Evolutionary conservation across 1,140 invertebrate species (phyloP).

Genomic region (Drosophila setifemur): DNA sequence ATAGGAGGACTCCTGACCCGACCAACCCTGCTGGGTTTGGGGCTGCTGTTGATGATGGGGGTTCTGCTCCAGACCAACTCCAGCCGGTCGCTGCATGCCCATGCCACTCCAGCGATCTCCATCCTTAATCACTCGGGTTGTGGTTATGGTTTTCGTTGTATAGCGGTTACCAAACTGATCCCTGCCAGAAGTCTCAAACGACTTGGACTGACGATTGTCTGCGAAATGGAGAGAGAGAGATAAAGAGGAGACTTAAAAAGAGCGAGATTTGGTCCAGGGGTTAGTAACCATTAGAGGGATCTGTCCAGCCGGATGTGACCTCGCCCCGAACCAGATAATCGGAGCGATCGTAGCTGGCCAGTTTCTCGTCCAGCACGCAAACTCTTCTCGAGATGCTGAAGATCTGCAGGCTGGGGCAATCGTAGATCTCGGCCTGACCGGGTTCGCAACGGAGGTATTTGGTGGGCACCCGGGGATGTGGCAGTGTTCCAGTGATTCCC

Average conservation of each 20-base stretch:
- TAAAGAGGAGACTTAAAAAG: background rate
- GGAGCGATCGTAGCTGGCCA: slow-evolving; percentile 51
- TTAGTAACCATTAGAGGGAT: slow-evolving; percentile 63
- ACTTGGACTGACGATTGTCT: slow-evolving; percentile 55
- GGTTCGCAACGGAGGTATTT: slow-evolving; percentile 86
- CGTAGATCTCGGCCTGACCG: slow-evolving; percentile 17
- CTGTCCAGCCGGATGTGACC: slow-evolving; percentile 21
- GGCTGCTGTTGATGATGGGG: background rate
- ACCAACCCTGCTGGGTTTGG: slow-evolving; percentile 27
- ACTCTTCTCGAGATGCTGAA: slow-evolving; percentile 59
- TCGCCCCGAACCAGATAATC: slow-evolving; percentile 15
- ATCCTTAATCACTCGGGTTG: slow-evolving; percentile 1
- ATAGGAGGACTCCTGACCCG: slow-evolving; percentile 43
- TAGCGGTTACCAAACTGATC: slow-evolving; percentile 26
- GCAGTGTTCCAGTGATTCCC: slow-evolving; percentile 84
- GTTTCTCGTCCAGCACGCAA: slow-evolving; percentile 33
- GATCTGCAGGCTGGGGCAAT: slow-evolving; percentile 41
- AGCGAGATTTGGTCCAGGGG: background rate
- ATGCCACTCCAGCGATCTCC: slow-evolving; percentile 72
- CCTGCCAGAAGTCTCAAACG: slow-evolving; percentile 4
- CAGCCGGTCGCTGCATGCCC: slow-evolving; percentile 66
- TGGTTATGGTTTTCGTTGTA: slow-evolving; percentile 27
- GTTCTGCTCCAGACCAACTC: slow-evolving; percentile 32
- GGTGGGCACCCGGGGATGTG: slow-evolving; percentile 85
- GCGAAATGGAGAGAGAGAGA: slow-evolving; percentile 18